phyloP scores from a whole-genome alignment of 2,888 invertebrate genomes.

The Mamestra brassicae region DNA sequence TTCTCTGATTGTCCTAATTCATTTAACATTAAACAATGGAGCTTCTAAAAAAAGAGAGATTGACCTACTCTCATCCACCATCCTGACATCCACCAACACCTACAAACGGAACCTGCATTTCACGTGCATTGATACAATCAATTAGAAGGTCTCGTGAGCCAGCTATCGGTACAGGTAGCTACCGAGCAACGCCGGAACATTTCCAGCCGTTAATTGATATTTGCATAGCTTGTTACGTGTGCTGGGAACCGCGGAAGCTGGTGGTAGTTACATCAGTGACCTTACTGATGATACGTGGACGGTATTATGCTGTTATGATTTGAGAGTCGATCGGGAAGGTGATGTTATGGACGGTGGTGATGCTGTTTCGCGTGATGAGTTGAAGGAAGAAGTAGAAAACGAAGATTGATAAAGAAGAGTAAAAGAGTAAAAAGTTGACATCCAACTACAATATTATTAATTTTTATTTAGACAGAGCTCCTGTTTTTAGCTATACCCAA shows the following conservation, averaged over 20 bases:
- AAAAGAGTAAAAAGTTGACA: neutral
- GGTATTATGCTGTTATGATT: constrained; percentile 63
- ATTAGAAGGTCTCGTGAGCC: constrained; percentile 57
- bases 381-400: too few species aligned
- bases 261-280: constrained; percentile 64
- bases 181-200: constrained; percentile 70
- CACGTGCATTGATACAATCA: constrained; percentile 60
- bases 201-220: constrained; percentile 82
- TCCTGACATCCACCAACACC: neutral
- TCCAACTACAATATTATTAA: too few species aligned
- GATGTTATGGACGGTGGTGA: constrained; percentile 6
- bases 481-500: neutral
- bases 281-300: constrained; percentile 56
- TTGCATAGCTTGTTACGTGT: constrained; percentile 72
- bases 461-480: neutral
- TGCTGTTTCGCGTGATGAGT: neutral
- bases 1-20: neutral
- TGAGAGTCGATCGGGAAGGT: constrained; percentile 27
- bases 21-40: too few species aligned
- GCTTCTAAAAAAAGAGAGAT: neutral
- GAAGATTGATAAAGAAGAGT: too few species aligned
- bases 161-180: constrained; percentile 70
- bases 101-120: constrained; percentile 40
- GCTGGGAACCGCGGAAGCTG: constrained; percentile 62
- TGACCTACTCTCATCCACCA: neutral